Evolutionary conservation across 2,113 vertebrate species (phyloP), one percentile per base, ranked within the genome.

Genomic region (Tupaia chinensis): DNA sequence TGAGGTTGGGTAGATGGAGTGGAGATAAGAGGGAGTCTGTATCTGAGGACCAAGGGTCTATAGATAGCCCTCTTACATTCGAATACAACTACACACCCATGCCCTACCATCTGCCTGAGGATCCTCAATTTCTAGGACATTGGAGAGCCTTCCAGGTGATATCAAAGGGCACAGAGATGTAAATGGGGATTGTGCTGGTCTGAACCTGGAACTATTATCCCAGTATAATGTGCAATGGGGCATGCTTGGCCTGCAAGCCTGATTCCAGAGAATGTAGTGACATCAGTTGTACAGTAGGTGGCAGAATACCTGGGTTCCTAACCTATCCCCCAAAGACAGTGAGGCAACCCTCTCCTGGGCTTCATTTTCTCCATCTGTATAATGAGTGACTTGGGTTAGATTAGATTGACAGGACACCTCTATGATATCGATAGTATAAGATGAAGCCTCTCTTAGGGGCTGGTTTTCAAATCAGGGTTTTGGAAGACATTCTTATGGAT

Each of bases 121-220:
- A 81, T 80, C 84, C 34, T 95, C 79, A 94, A 77, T 92, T 92
- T 83, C 69, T 34, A 89, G 20, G 56, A 27, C 74, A 88, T 88
- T 87, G 54, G 19, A 34, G 14, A 90, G 5, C 7, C 22, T 80
- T 1, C 6, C 70, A 7, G 17, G 15, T 82, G 61, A 72, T 23
- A 90, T 25, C n/a, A n/a, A 29, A 87, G 61, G 60, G 32, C 58
- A 83, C 25, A 32, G 58, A 68, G 14, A 22, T 91, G 58, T 78
- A 11, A 73, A 44, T 44, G 16, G 61, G 29, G 14, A 15, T 66
- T 61, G 1, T 69, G 65, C n/a, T 92, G 63, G 68, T 66, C 27
- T 61, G 7, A 5, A 85, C 25, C n/a, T 23, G 63, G 8, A 60
- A 76, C 54, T 84, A 69, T 34, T 11, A 69, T 34, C 10, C 53